phyloP scores from a whole-genome alignment of 2,797 vertebrate genomes.

The Heteromormyrus szaboi region DNA sequence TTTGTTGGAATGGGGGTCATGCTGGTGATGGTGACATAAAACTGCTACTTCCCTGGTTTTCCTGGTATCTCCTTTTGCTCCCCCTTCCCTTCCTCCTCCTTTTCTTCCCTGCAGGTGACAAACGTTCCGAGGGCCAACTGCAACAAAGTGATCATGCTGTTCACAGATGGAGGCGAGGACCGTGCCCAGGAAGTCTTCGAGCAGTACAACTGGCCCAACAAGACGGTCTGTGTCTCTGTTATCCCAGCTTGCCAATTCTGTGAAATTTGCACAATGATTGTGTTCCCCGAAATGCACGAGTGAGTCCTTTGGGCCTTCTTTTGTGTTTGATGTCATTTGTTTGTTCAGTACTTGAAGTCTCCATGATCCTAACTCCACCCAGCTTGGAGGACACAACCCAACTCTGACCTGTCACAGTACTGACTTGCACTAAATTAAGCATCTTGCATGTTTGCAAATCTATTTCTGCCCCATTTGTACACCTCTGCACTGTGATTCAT shows the following conservation, averaged over 20 bases:
- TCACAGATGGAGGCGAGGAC: slow-evolving; percentile 94
- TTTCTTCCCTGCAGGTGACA: slow-evolving; percentile 57
- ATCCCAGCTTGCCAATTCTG: not conserved
- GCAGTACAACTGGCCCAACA: slow-evolving; percentile 98
- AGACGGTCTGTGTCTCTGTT: slow-evolving; percentile 70
- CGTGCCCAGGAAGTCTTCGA: slow-evolving; percentile 94
- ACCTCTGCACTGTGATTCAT: not conserved
- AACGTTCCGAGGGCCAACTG: slow-evolving; percentile 93
- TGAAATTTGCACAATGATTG: not conserved
- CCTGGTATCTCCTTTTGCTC: not conserved
- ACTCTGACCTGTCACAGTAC: not conserved
- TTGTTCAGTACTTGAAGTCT: not conserved
- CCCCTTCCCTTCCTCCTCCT: not conserved
- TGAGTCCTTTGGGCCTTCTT: not conserved
- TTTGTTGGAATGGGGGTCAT: not conserved
- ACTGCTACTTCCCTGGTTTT: not conserved
- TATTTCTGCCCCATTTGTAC: not conserved
- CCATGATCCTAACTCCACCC: not conserved
- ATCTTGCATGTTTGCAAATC: not conserved
- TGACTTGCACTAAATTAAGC: not conserved
- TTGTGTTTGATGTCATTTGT: not conserved
- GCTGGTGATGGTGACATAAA: not conserved
- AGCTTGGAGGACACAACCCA: not conserved
- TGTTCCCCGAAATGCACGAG: not conserved
- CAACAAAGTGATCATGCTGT: slow-evolving; percentile 99